These are phyloP conservation scores for Drosophila nikananu DNA, from an alignment of 1,140 invertebrate genomes.

Conservation along the genomic window DNA sequence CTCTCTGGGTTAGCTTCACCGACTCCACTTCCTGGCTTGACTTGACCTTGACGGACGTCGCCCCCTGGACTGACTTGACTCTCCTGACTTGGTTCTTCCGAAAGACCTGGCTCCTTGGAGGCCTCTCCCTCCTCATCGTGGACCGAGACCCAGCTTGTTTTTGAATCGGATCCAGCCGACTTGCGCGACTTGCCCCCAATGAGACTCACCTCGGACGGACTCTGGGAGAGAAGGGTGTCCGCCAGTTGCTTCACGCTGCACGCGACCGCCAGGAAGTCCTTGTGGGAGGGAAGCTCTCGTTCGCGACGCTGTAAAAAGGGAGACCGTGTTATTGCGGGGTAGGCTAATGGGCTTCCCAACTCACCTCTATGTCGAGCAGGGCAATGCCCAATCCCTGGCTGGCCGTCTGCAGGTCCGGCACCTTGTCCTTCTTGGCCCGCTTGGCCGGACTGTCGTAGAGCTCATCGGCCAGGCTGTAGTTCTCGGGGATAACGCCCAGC, in stretches of 20 bases:
- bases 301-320: slow-evolving; percentile 55
- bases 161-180: not conserved
- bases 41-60: not conserved
- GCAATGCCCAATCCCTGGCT: slow-evolving; percentile 67
- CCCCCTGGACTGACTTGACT: not conserved
- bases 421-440: slow-evolving; percentile 61
- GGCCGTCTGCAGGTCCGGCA: slow-evolving; percentile 61
- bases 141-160: slow-evolving; percentile 3
- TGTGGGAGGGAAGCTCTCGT: slow-evolving; percentile 67
- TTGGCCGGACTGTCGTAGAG: slow-evolving; percentile 75
- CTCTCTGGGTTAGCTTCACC: not conserved
- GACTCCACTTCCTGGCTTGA: not conserved
- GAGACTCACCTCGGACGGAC: slow-evolving; percentile 72
- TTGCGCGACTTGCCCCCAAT: not conserved
- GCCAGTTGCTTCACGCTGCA: slow-evolving; percentile 81
- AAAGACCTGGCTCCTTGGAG: not conserved
- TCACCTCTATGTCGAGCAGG: slow-evolving; percentile 68
- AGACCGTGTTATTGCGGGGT: not conserved
- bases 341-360: not conserved
- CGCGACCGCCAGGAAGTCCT: slow-evolving; percentile 73
- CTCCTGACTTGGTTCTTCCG: not conserved
- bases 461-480: slow-evolving; percentile 75
- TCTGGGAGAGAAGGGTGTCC: slow-evolving; percentile 70
- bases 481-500: slow-evolving; percentile 63
- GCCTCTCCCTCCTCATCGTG: not conserved